Conservation (phyloP, 2,797 vertebrate species). For the Rallus crepitans region DNA sequence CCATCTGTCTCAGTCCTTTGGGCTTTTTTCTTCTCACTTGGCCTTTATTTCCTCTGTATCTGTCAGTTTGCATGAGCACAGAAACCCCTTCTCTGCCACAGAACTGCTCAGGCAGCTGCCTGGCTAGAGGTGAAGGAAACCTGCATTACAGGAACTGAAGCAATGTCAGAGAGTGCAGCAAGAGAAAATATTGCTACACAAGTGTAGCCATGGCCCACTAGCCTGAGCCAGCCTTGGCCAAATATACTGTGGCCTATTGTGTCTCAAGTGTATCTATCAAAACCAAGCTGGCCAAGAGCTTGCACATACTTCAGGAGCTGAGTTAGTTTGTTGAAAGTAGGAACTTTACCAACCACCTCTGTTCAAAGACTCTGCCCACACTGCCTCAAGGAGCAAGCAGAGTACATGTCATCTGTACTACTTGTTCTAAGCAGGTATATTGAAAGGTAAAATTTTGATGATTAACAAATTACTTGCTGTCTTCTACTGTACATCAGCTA, state of each 20-base stretch:
- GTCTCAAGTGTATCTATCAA: not conserved
- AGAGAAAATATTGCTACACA: not conserved
- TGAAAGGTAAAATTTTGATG: not conserved
- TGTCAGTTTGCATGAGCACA: not conserved
- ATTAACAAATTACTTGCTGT: not conserved
- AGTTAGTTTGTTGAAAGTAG: not conserved
- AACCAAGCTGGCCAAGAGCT: not conserved
- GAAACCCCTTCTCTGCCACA: not conserved
- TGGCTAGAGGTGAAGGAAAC: not conserved
- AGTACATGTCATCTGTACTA: not conserved
- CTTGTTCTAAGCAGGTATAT: not conserved
- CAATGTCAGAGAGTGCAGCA: not conserved
- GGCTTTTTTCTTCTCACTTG: not conserved
- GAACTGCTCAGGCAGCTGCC: not conserved
- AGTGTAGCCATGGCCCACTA: not conserved
- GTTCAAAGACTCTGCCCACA: not conserved
- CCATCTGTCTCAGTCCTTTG: not conserved
- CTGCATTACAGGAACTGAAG: not conserved
- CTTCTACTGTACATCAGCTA: not conserved
- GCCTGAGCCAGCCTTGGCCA: not conserved
- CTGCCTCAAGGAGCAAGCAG: not conserved
- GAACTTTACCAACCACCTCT: not conserved
- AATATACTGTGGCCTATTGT: not conserved
- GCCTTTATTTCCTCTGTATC: not conserved
- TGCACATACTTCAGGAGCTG: not conserved